A percentile compares a stretch with the other conserved stretches of the same genome.
These are phyloP conservation scores for Hermaeophaga mercurialis DNA, from an alignment of 2,888 invertebrate genomes.

Conservation along the genomic window DNA sequence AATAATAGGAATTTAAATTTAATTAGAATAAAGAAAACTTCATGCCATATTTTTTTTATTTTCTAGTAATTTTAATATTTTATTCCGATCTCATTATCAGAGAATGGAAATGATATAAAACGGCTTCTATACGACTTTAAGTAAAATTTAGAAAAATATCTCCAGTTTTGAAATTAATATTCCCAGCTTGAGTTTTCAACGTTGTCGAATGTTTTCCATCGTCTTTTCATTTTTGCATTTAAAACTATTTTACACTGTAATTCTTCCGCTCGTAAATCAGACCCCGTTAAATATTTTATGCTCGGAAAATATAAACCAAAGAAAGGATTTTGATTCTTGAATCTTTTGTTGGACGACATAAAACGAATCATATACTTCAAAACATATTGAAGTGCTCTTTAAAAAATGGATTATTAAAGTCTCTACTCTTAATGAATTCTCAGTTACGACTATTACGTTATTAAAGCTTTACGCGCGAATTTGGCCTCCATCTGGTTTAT, in stretches of 20 bases:
- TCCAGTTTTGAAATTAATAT: neutral
- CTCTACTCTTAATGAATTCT: neutral
- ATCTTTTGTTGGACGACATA: slow-evolving; percentile 6
- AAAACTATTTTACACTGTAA: no score
- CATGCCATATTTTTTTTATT: no score
- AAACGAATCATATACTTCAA: slow-evolving; percentile 5
- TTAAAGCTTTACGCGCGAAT: neutral
- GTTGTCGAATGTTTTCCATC: neutral
- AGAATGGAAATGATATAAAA: no score
- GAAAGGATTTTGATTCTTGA: neutral
- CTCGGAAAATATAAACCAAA: slow-evolving; percentile 3
- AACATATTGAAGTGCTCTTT: slow-evolving; percentile 6
- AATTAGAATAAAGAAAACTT: no score
- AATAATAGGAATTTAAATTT: no score
- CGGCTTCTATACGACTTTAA: no score
- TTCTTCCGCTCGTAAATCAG: no score
- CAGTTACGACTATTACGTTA: neutral
- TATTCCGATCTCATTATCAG: no score
- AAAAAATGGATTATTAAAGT: slow-evolving; percentile 6
- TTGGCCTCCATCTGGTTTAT: neutral
- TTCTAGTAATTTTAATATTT: no score
- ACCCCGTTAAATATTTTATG: slow-evolving; percentile 6
- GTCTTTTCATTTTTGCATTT: no score
- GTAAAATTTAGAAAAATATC: no score
- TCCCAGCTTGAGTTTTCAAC: neutral